Conservation (phyloP, 2,888 invertebrate species). For the Lasioglossum villosulum region DNA sequence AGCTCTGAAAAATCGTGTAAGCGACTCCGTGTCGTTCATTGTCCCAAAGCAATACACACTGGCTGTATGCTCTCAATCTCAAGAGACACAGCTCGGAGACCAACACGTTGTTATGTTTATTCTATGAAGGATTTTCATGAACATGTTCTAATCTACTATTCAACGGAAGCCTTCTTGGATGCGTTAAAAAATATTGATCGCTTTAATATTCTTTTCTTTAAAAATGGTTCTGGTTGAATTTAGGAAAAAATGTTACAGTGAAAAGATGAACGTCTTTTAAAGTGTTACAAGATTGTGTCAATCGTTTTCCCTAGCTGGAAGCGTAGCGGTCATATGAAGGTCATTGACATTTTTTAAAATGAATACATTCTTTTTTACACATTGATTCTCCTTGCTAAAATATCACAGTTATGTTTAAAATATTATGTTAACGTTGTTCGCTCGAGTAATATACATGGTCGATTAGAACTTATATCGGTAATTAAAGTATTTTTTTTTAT, state of each 20-base stretch:
- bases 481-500: neutral
- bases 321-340: too few relatives aligned
- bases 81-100: neutral
- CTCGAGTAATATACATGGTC: neutral
- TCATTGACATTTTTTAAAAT: too few relatives aligned
- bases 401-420: too few relatives aligned
- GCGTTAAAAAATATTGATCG: neutral
- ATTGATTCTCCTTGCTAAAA: too few relatives aligned
- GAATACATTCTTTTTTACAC: too few relatives aligned
- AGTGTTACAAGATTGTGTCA: too few relatives aligned
- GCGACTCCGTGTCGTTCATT: constrained; percentile 1
- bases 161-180: neutral
- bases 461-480: neutral
- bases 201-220: neutral
- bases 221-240: too few relatives aligned
- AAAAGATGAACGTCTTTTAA: too few relatives aligned
- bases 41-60: neutral
- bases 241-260: too few relatives aligned
- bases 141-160: neutral
- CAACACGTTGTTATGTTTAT: neutral
- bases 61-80: neutral
- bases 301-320: too few relatives aligned
- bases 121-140: neutral
- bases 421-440: neutral
- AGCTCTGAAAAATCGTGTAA: constrained; percentile 9